Conservation (phyloP, 2,888 invertebrate genomes). For the Tetropium fuscum region DNA sequence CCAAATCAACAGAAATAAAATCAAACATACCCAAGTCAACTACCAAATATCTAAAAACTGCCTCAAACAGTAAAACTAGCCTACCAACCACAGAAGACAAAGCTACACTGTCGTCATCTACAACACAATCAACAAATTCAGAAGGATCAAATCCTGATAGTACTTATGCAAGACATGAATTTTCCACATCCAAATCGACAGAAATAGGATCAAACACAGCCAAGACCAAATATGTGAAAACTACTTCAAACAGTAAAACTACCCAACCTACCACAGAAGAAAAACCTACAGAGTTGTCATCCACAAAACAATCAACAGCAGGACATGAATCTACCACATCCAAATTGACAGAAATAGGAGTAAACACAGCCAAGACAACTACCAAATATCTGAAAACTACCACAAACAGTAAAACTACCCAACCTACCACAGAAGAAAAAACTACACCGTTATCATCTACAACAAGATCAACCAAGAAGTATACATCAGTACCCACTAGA, state of each 20-base stretch:
- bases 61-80: too few species aligned
- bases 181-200: conserved; percentile 18
- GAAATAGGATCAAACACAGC: conserved; percentile 23
- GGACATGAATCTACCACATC: conserved; percentile 3
- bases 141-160: too few species aligned
- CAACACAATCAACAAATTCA: background rate
- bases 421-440: background rate
- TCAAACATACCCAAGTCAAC: background rate
- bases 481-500: background rate
- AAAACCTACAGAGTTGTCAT: too few species aligned
- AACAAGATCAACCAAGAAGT: background rate
- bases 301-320: background rate
- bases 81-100: too few species aligned
- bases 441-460: background rate
- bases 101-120: too few species aligned
- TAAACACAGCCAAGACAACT: conserved; percentile 2
- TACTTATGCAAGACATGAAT: too few species aligned
- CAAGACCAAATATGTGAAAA: too few species aligned
- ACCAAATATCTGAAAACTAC: conserved; percentile 4
- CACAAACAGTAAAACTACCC: background rate
- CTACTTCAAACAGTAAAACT: too few species aligned
- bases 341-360: conserved; percentile 28
- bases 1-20: conserved; percentile 14
- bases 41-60: too few species aligned
- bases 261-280: too few species aligned